A percentile compares a stretch with the other conserved stretches of the same genome.
Conservation (phyloP, 2,888 invertebrate genomes). For the Atrina japonica region DNA sequence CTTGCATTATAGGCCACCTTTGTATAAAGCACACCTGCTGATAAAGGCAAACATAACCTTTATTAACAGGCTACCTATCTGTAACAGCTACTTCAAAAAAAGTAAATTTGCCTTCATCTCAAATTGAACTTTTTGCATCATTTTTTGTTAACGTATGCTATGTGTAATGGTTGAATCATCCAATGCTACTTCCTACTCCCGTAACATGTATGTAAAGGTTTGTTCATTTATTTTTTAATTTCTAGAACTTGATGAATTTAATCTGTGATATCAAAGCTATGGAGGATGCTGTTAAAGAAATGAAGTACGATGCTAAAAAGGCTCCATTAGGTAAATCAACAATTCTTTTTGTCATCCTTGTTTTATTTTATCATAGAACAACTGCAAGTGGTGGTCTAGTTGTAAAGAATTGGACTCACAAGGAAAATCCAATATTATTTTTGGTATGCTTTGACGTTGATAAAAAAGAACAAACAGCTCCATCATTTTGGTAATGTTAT, state of each 20-base stretch:
- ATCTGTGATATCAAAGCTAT: conserved; percentile 82
- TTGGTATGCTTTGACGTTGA: too few relatives aligned
- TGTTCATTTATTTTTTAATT: neutral
- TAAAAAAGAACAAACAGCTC: too few relatives aligned
- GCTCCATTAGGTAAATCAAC: conserved; percentile 81
- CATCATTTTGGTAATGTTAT: too few relatives aligned
- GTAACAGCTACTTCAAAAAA: neutral
- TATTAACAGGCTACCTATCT: neutral
- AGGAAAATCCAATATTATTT: too few relatives aligned
- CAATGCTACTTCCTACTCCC: neutral
- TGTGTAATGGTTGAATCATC: neutral
- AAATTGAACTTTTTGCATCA: neutral
- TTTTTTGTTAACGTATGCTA: neutral
- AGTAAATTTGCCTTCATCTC: neutral
- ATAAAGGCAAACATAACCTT: too few relatives aligned
- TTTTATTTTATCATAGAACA: too few relatives aligned
- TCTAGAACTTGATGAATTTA: conserved; percentile 80
- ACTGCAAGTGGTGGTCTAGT: too few relatives aligned
- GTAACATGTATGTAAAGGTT: neutral
- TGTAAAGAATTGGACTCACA: too few relatives aligned
- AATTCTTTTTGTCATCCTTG: too few relatives aligned
- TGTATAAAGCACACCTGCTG: too few relatives aligned
- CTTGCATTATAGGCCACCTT: too few relatives aligned
- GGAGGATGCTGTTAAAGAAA: conserved; percentile 82
- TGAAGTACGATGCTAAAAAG: conserved; percentile 82